These are phyloP conservation scores for Mormyrus proboscirostris DNA, from an alignment of 2,797 vertebrate species.

Conservation along the genomic window DNA sequence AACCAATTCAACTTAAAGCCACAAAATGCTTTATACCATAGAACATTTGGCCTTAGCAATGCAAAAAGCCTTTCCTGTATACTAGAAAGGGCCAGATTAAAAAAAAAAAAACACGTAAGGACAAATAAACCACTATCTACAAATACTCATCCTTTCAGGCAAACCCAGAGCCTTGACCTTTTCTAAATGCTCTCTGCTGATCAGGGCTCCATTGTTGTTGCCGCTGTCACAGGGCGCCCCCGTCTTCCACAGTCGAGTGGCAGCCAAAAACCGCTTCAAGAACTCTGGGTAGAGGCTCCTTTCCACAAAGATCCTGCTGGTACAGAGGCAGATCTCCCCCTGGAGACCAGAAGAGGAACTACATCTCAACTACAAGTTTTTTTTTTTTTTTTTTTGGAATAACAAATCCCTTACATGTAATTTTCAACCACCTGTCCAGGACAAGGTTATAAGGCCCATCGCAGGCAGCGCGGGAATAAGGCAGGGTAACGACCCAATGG, in stretches of 20 bases:
- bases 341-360: constrained; percentile 36
- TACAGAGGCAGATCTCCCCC: constrained; percentile 96
- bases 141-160: background rate
- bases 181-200: constrained; percentile 86
- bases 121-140: background rate
- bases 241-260: constrained; percentile 78
- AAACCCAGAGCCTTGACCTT: constrained; percentile 65
- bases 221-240: constrained; percentile 73
- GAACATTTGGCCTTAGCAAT: background rate
- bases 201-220: constrained; percentile 75
- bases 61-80: background rate
- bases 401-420: background rate
- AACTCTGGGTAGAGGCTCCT: constrained; percentile 77
- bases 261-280: constrained; percentile 80
- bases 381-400: background rate
- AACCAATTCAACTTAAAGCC: background rate
- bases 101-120: background rate
- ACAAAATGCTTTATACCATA: background rate
- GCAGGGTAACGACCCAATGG: background rate
- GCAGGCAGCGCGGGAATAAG: background rate
- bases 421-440: background rate
- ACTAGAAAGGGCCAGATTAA: background rate
- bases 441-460: background rate
- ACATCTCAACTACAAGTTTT: background rate
- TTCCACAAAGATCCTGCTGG: constrained; percentile 93